phyloP scores from a whole-genome alignment of 2,113 vertebrate species.

The Aegithalos caudatus region DNA sequence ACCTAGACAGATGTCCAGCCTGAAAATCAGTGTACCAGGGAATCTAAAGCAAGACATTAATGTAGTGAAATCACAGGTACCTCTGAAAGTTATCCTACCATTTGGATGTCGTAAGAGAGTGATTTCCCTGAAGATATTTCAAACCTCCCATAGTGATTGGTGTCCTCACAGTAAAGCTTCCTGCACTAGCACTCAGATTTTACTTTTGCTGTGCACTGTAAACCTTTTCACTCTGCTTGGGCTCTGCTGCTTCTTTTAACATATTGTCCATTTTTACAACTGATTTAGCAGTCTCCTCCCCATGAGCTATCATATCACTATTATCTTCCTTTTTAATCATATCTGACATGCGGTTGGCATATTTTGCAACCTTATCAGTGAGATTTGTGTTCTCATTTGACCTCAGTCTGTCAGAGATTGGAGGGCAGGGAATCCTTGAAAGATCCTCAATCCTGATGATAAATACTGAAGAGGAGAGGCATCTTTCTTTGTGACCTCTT shows the following conservation, averaged over 20 bases:
- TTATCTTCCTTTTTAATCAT: constrained; percentile 8
- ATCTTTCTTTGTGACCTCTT: neutral
- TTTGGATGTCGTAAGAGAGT: neutral
- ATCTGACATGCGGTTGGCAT: neutral
- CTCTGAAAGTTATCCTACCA: neutral
- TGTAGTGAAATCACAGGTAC: neutral
- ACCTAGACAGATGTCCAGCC: neutral
- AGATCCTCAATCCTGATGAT: neutral
- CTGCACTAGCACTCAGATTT: neutral
- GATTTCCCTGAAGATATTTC: neutral
- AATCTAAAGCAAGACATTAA: neutral
- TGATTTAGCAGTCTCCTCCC: neutral
- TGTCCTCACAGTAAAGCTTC: neutral
- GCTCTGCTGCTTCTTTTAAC: neutral
- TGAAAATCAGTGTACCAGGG: neutral
- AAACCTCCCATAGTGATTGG: neutral
- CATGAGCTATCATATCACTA: neutral
- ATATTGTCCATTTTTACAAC: neutral
- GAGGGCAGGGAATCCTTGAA: constrained; percentile 10
- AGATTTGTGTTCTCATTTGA: constrained; percentile 20
- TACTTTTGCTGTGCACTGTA: neutral
- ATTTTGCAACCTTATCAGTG: constrained; percentile 9
- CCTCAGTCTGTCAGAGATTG: neutral
- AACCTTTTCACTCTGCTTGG: neutral
- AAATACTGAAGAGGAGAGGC: neutral